Conservation (phyloP, 2,113 vertebrate genomes). For the Otolemur garnettii region DNA sequence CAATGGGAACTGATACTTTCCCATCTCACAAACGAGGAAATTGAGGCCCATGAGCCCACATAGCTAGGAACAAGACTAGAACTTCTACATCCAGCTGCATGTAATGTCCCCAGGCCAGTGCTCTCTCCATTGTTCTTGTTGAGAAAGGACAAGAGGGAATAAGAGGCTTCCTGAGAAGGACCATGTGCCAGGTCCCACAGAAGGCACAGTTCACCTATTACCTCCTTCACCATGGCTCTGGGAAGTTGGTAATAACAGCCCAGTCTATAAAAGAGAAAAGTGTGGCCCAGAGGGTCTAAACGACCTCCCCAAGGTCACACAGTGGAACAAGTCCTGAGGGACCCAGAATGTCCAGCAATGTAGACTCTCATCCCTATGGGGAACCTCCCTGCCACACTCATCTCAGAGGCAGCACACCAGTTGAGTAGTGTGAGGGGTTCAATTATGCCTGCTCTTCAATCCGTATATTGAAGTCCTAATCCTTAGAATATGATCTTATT, state of each 20-base stretch:
- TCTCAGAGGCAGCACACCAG: not conserved
- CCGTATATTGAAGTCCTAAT: not conserved
- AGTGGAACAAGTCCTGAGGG: not conserved
- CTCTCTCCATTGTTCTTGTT: not conserved
- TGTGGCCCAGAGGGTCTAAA: not conserved
- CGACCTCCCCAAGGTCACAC: not conserved
- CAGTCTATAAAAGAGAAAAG: not conserved
- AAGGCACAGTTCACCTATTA: not conserved
- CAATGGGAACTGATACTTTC: not conserved
- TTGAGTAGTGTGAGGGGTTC: not conserved
- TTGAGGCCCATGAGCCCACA: not conserved
- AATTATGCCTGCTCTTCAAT: not conserved
- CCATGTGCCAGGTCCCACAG: accelerated
- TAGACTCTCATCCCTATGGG: not conserved
- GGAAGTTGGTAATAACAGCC: not conserved
- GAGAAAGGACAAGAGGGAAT: not conserved
- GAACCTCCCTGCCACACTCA: not conserved
- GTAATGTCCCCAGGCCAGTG: not conserved
- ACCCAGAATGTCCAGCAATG: not conserved
- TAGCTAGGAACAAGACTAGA: not conserved
- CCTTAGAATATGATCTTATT: not conserved
- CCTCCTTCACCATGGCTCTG: not conserved
- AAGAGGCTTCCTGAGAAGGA: not conserved
- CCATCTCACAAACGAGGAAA: not conserved
- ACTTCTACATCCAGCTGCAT: not conserved